Evolutionary conservation across 1,140 invertebrate genomes (phyloP).

Genomic region (Druon quercuslanigerum): DNA sequence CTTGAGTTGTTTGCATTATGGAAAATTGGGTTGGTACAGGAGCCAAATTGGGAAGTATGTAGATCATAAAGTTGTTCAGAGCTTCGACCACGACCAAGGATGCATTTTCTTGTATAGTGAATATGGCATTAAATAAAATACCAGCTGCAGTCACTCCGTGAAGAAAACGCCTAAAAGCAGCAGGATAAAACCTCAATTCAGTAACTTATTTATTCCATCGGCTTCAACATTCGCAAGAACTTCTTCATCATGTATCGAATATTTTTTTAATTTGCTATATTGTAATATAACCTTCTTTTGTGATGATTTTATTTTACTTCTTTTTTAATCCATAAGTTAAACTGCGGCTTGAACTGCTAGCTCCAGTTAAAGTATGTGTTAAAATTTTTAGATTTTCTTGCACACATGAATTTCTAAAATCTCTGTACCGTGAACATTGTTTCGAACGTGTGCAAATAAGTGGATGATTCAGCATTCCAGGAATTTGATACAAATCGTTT

Average conservation of each 20-base stretch:
- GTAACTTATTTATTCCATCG: slow-evolving; percentile 5
- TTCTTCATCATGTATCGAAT: neutral
- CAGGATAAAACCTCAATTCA: slow-evolving; percentile 42
- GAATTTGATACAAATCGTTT: neutral
- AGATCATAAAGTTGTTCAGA: slow-evolving; percentile 58
- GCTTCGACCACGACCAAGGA: slow-evolving; percentile 35
- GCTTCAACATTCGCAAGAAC: neutral
- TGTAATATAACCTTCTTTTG: neutral
- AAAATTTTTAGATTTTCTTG: neutral
- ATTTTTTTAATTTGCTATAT: neutral
- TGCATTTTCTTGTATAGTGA: slow-evolving; percentile 46
- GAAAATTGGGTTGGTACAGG: slow-evolving; percentile 53
- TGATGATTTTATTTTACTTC: too few species aligned
- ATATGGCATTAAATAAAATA: slow-evolving; percentile 47
- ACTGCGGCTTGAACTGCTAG: too few species aligned
- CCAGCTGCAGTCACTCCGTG: slow-evolving; percentile 51
- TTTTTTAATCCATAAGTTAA: too few species aligned
- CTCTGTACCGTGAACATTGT: neutral
- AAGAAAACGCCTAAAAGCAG: slow-evolving; percentile 51
- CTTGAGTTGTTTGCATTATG: neutral
- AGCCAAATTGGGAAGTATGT: slow-evolving; percentile 42
- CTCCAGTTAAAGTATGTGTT: too few species aligned
- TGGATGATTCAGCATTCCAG: neutral
- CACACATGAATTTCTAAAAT: neutral
- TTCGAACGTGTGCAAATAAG: neutral